Conservation (phyloP, 2,797 vertebrate genomes). For the Manis javanica region DNA sequence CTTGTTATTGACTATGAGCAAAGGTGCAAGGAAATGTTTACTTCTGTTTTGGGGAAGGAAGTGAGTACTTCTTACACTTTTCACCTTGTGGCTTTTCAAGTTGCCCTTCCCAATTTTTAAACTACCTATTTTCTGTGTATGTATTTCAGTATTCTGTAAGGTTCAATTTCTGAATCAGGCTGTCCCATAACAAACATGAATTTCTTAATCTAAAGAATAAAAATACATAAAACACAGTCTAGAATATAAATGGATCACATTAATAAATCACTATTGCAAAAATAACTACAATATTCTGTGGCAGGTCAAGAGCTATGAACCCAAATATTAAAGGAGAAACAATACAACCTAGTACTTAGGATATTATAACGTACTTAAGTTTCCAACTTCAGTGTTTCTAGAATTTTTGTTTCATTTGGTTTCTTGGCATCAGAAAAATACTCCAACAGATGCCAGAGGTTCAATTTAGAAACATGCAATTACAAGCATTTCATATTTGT, state of each 20-base stretch:
- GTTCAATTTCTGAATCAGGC: background rate
- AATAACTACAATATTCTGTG: background rate
- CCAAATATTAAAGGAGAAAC: background rate
- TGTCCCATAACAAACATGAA: background rate
- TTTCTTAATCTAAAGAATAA: background rate
- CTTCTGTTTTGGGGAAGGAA: slow-evolving; percentile 40
- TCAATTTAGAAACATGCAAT: slow-evolving; percentile 70
- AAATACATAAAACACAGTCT: background rate
- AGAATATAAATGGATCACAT: background rate
- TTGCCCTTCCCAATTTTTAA: slow-evolving; percentile 34
- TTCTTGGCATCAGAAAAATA: slow-evolving; percentile 64
- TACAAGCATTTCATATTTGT: slow-evolving; percentile 52
- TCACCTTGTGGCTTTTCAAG: slow-evolving; percentile 17
- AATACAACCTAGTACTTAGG: background rate
- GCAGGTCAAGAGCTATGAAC: background rate
- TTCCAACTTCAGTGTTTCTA: slow-evolving; percentile 33
- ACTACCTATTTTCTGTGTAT: background rate
- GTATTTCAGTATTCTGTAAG: background rate
- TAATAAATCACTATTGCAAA: background rate
- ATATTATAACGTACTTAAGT: background rate
- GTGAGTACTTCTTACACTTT: background rate
- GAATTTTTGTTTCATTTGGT: slow-evolving; percentile 60
- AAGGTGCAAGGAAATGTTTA: background rate
- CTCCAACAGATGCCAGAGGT: slow-evolving; percentile 55
- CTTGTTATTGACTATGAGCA: background rate